These are phyloP conservation scores for Sitobion miscanthi DNA, from an alignment of 1,140 invertebrate genomes.

Conservation along the genomic window DNA sequence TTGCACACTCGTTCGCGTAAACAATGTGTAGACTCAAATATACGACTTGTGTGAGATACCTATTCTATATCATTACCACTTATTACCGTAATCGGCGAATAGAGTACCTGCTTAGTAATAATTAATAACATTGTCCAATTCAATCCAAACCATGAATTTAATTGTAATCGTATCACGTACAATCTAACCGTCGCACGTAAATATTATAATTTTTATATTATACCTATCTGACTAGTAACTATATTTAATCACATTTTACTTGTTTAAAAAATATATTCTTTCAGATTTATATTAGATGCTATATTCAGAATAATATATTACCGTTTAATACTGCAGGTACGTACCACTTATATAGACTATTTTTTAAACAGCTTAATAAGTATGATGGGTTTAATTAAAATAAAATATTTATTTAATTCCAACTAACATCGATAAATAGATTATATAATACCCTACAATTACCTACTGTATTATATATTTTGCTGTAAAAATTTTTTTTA, in stretches of 20 bases:
- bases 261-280: neutral
- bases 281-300: neutral
- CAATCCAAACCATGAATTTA: neutral
- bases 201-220: neutral
- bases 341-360: neutral
- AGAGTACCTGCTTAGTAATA: neutral
- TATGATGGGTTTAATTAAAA: neutral
- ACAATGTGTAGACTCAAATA: neutral
- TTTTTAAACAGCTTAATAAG: neutral
- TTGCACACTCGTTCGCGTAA: neutral
- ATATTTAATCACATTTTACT: neutral
- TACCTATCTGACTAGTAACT: neutral
- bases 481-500: neutral
- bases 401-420: neutral
- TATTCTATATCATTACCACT: neutral
- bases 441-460: neutral
- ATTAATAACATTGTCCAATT: neutral
- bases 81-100: neutral
- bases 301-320: neutral
- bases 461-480: neutral
- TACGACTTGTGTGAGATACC: neutral
- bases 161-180: neutral
- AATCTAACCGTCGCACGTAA: neutral
- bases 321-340: neutral
- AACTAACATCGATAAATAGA: neutral